Percentiles rank a stretch among this genome's conserved stretches.
These are phyloP conservation scores for Macroramphosus scolopax DNA, from an alignment of 2,797 vertebrate species.

Conservation along the genomic window DNA sequence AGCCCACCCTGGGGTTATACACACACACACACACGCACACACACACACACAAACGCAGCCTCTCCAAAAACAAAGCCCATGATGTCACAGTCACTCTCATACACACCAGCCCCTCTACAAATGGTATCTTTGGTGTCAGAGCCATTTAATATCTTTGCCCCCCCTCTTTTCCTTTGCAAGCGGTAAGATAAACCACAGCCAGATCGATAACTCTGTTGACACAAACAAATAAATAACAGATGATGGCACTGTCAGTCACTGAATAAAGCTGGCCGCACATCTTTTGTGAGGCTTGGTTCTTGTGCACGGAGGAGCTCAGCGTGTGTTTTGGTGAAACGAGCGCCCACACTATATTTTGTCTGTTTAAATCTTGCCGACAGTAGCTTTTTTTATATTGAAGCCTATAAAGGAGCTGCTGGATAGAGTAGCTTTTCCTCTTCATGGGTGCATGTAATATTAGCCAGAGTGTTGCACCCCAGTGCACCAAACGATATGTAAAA, in stretches of 20 bases:
- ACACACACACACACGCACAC: conserved; percentile 34
- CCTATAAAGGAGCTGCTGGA: too few species aligned
- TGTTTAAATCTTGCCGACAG: conserved; percentile 28
- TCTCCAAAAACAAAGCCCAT: conserved; percentile 67
- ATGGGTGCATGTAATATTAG: conserved; percentile 1
- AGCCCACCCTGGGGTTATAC: conserved; percentile 66
- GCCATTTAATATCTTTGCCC: conserved; percentile 72
- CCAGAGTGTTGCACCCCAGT: too few species aligned
- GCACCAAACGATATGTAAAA: too few species aligned
- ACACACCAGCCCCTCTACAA: conserved; percentile 69
- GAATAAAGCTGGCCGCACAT: conserved; percentile 41
- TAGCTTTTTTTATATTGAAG: not conserved
- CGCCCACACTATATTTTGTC: conserved; percentile 23
- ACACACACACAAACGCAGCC: conserved; percentile 30
- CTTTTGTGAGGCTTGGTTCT: conserved; percentile 54
- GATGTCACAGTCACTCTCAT: conserved; percentile 56
- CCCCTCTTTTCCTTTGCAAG: conserved; percentile 59
- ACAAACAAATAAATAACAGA: conserved; percentile 80
- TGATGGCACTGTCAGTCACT: conserved; percentile 56
- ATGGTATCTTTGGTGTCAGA: conserved; percentile 67
- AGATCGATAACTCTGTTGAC: conserved; percentile 77
- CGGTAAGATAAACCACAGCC: conserved; percentile 70
- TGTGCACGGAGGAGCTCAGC: conserved; percentile 24
- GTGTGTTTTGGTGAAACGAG: conserved; percentile 33
- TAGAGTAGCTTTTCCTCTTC: conserved; percentile 5